Base-by-base conservation (phyloP, 1,140 invertebrate genomes). In the Cotesia chilonis region DNA sequence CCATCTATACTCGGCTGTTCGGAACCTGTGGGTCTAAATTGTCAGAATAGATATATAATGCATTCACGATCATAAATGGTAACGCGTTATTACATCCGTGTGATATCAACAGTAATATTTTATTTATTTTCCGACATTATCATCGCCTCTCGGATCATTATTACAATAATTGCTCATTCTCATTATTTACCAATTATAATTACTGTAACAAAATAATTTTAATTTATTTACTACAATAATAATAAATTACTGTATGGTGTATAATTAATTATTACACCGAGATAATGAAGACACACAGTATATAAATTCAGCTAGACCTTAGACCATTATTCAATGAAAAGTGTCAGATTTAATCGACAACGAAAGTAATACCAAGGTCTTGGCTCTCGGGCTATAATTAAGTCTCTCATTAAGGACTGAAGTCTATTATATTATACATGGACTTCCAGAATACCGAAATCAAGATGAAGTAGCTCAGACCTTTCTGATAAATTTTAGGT, bases 31-130 rank as follows among this genome's bases (percentile, higher is more conserved):
- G 28, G 28, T 37, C 38, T n/a, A 37, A 12, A 17, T 28, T 61
- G 14, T 5, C 59, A 36, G 12, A 7, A 51, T 17, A 20, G 38
- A 17, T 14, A 35, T 63, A 38, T 71, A 61, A 71, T 71, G 70
- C 28, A 71, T 71, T 66, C 60, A 57, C 35, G 9, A 71, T 51
- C 70, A 66, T 54, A 65, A 65, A 71, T 37, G 61, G 28, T 65
- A 61, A 57, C 52, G 28, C 51, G 54, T 71, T 71, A 71, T 57
- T 64, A 71, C 51, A 37, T 20, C 35, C 51, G 47, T 47, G 10
- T 47, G 35, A 55, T 14, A 55, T 65, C 66, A 14, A 55, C 12
- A 28, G 28, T 35, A 51, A 54, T 54, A 36, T 65, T 17, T 9
- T 54, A 5, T 28, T 59, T 28, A 20, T 65, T 55, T 64, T 71